Conservation (phyloP, 2,797 vertebrate species). For the Myotis vivesi region DNA sequence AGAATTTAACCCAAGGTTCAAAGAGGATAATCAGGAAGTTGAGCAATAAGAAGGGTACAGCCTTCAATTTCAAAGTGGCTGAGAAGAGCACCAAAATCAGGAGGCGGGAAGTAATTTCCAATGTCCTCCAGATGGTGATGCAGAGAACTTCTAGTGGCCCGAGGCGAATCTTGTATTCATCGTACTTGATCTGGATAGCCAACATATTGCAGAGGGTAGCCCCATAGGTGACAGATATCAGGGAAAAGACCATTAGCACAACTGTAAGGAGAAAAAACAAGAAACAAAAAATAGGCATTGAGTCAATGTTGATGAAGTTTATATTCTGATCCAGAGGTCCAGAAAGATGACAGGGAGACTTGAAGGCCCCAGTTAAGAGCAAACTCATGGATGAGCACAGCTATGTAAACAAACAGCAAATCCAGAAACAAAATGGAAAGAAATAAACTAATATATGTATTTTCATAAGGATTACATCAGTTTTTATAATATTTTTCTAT, state of each 20-base stretch:
- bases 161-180: slow-evolving; percentile 94
- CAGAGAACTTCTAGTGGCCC: slow-evolving; percentile 90
- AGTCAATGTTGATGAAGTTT: slow-evolving; percentile 14
- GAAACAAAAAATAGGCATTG: slow-evolving; percentile 19
- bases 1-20: slow-evolving; percentile 94
- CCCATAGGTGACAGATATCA: slow-evolving; percentile 94
- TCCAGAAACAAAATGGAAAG: slow-evolving; percentile 22
- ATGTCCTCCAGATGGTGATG: slow-evolving; percentile 92
- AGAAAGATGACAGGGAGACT: background rate
- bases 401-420: slow-evolving; percentile 8
- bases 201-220: slow-evolving; percentile 94
- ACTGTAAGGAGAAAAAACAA: slow-evolving; percentile 58
- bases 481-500: background rate
- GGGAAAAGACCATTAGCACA: slow-evolving; percentile 94
- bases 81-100: slow-evolving; percentile 94
- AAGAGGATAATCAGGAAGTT: slow-evolving; percentile 95
- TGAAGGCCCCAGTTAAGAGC: background rate
- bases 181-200: slow-evolving; percentile 96
- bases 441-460: slow-evolving; percentile 24
- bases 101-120: slow-evolving; percentile 95
- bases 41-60: slow-evolving; percentile 87
- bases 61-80: slow-evolving; percentile 91
- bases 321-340: slow-evolving; percentile 7
- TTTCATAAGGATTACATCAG: background rate
- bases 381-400: background rate